These are phyloP conservation scores for Paramormyrops hopkinsi DNA, from an alignment of 2,797 vertebrate species.

Conservation along the genomic window DNA sequence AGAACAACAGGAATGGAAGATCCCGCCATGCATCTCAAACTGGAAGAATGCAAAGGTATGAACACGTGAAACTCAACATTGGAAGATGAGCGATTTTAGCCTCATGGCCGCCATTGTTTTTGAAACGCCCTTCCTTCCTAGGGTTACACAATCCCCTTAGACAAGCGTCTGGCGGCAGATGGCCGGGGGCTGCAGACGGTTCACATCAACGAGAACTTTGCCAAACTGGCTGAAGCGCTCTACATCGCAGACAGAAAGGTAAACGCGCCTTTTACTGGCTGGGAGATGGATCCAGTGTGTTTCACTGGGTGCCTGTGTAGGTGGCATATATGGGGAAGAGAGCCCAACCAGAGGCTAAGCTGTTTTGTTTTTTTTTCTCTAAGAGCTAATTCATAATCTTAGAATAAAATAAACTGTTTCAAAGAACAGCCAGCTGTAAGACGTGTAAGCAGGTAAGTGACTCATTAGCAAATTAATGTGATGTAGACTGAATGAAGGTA, in stretches of 20 bases:
- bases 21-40: slow-evolving; percentile 98
- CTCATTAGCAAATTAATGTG: neutral
- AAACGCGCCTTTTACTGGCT: neutral
- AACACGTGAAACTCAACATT: neutral
- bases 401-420: neutral
- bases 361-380: neutral
- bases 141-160: slow-evolving; percentile 96
- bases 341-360: neutral
- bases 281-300: neutral
- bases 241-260: slow-evolving; percentile 99
- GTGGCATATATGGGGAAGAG: neutral
- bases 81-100: neutral
- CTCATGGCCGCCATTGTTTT: neutral
- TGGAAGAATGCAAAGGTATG: slow-evolving; percentile 98
- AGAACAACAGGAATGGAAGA: slow-evolving; percentile 98
- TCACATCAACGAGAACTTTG: slow-evolving; percentile 98
- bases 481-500: neutral
- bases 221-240: slow-evolving; percentile 90
- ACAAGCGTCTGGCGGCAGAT: slow-evolving; percentile 93
- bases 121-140: slow-evolving; percentile 33
- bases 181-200: slow-evolving; percentile 91
- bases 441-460: neutral
- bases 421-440: neutral
- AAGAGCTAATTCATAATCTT: neutral
- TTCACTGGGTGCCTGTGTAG: neutral